These are phyloP conservation scores for Conus betulinus DNA, from an alignment of 1,140 invertebrate genomes.

Conservation along the genomic window DNA sequence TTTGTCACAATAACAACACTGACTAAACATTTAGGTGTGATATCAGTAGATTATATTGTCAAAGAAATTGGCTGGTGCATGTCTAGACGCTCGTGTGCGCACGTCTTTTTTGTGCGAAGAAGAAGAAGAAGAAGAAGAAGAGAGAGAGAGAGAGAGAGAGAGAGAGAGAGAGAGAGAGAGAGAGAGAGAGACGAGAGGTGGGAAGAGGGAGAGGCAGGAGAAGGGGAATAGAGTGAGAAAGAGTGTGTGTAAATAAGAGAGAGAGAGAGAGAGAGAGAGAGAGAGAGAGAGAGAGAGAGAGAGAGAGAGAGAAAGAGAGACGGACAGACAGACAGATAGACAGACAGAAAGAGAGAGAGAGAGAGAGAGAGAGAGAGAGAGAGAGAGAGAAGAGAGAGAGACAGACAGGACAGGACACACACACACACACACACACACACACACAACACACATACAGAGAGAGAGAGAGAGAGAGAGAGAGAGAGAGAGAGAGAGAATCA, in stretches of 20 bases:
- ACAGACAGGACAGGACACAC: not conserved
- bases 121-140: not conserved
- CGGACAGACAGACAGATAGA: not conserved
- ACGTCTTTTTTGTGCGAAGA: no score
- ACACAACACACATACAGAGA: no score
- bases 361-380: not conserved
- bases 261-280: not conserved
- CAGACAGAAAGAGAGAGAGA: not conserved
- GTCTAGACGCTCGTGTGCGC: no score
- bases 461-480: no score
- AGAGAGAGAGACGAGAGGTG: not conserved
- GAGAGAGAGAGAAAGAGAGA: not conserved
- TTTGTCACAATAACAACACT: no score
- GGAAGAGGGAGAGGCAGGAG: not conserved
- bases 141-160: not conserved
- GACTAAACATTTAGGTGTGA: no score
- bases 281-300: not conserved
- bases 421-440: no score
- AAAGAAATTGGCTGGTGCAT: no score
- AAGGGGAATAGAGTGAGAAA: not conserved
- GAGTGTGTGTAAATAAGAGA: not conserved
- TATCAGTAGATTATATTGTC: no score
- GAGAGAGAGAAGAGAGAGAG: not conserved
- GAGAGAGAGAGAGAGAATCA: no score
- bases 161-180: not conserved